Base-by-base conservation (phyloP, 2,888 invertebrate genomes). In the Dugesia japonica region DNA sequence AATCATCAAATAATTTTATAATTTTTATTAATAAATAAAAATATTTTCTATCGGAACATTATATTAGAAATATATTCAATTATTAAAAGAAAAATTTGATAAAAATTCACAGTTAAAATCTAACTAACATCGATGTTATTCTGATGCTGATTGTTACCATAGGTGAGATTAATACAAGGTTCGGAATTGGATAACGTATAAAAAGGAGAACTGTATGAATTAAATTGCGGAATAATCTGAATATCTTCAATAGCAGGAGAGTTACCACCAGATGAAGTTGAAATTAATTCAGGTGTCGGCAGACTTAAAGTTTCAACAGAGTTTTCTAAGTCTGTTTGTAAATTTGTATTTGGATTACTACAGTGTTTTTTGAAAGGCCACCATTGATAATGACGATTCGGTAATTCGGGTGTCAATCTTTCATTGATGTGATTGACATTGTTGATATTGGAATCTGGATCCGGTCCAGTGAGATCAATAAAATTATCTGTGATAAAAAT, bases 311-410 rank as follows among this genome's bases (percentile, higher is more conserved):
- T n/a, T 56, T 56, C 56, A n/a, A n/a, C 56, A 56, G 56, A 56
- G 17, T 56, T 56, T 56, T 56, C 56, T 7, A 56, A 56, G 17
- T 56, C 56, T 4, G 56, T 56, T n/a, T 56, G 56, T 23, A 56
- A n/a, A 56, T 56, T 56, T n/a, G 56, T 56, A 56, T 56, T 56
- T 1, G n/a, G n/a, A 23, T 56, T 56, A 56, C 56, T 56, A n/a
- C 56, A 56, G 17, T 56, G 56, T 56, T 56, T 56, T 56, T 56
- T 56, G 56, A 56, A 56, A 56, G 56, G 56, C 56, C 56, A 56
- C 56, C 56, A 56, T 7, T 56, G 56, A 56, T 56, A 56, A 56
- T 56, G 56, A 56, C 56, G 56, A 56, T 56, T 56, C 20, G 56
- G 7, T 56, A 56, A n/a, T 56, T 56, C 56, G 4, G 56, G 56